phyloP scores from a whole-genome alignment of 2,888 invertebrate genomes.

The Drosophila lutescens region DNA sequence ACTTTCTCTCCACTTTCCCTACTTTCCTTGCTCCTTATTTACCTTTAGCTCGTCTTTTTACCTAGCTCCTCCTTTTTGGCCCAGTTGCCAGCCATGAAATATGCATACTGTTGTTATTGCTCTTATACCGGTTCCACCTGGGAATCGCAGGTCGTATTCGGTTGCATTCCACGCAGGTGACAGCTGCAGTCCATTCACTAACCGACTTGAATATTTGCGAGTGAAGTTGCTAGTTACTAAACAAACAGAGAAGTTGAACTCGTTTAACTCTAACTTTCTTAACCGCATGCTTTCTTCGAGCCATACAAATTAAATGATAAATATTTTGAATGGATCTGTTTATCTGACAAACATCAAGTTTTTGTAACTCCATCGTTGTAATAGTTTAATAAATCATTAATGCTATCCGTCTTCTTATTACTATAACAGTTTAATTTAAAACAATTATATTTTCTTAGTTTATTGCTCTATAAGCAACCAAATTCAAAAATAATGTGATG shows the following conservation, averaged over 20 bases:
- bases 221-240: not conserved
- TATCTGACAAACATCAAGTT: too few species aligned
- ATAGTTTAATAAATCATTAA: too few species aligned
- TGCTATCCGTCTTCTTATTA: too few species aligned
- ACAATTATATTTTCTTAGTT: too few species aligned
- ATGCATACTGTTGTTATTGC: conserved; percentile 58
- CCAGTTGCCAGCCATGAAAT: conserved; percentile 54
- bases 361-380: too few species aligned
- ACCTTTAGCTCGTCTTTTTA: conserved; percentile 3
- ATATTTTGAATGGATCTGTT: not conserved
- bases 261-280: not conserved
- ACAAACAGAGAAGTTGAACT: not conserved
- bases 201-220: conserved; percentile 8
- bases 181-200: conserved; percentile 5
- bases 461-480: too few species aligned
- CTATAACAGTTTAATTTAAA: too few species aligned
- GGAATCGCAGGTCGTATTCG: conserved; percentile 25
- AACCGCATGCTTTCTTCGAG: not conserved
- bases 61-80: conserved; percentile 16
- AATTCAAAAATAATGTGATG: too few species aligned
- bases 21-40: not conserved
- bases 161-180: conserved; percentile 13
- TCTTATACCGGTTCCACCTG: conserved; percentile 31
- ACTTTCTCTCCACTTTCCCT: conserved; percentile 8
- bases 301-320: not conserved